Percentiles rank a stretch among this genome's conserved stretches.
Conservation (phyloP, 2,113 vertebrate genomes). For the Rhodinocichla rosea region DNA sequence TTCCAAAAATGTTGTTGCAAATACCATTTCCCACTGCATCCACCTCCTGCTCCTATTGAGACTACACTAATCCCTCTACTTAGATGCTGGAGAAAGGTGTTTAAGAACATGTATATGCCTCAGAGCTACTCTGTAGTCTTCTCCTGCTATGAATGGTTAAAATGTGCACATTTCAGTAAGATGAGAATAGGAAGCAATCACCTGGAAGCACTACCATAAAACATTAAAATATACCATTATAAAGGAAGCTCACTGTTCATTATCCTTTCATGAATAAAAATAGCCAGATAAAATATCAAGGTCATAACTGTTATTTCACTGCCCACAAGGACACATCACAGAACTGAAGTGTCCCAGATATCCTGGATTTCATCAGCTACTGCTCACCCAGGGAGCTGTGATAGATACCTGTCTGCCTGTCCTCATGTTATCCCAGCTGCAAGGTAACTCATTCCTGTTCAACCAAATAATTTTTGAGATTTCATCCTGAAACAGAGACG, state of each 20-base stretch:
- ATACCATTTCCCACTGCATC: background rate
- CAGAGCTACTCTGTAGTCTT: background rate
- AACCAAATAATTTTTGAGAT: background rate
- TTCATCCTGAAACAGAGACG: background rate
- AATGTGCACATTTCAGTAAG: background rate
- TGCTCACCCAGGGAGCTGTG: background rate
- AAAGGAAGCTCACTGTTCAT: background rate
- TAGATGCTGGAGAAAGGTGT: background rate
- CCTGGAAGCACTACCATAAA: background rate
- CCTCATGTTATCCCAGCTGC: background rate
- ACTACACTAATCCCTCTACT: background rate
- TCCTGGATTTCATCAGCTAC: background rate
- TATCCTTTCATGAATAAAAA: conserved; percentile 1
- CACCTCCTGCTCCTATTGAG: background rate
- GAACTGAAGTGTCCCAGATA: background rate
- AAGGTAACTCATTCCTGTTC: background rate
- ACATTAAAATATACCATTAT: background rate
- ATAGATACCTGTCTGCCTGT: background rate
- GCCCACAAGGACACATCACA: background rate
- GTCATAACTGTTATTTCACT: background rate
- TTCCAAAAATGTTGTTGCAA: background rate
- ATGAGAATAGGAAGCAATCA: background rate
- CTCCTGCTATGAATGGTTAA: background rate
- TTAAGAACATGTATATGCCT: background rate
- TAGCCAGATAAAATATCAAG: background rate